phyloP scores from a whole-genome alignment of 2,797 vertebrate species.

The Premnoplex brunnescens region DNA sequence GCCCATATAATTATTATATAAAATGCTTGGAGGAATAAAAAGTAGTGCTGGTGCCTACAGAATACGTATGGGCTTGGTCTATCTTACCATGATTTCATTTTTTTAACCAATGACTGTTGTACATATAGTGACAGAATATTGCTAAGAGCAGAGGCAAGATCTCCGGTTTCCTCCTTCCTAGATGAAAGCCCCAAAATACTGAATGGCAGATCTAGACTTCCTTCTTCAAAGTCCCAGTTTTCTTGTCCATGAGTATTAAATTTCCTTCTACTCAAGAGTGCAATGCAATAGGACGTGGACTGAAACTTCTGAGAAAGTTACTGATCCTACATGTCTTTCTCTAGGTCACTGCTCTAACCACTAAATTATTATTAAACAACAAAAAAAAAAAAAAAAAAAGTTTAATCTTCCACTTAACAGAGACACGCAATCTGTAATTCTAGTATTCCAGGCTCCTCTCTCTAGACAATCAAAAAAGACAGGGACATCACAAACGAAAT shows the following conservation, averaged over 20 bases:
- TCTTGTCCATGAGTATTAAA: neutral
- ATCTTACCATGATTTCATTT: neutral
- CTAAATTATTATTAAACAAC: neutral
- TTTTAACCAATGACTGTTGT: neutral
- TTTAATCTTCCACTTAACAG: neutral
- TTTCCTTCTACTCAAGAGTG: neutral
- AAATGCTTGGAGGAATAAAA: neutral
- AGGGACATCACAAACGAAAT: neutral
- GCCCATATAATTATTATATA: neutral
- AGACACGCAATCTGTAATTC: neutral
- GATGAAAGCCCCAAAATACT: neutral
- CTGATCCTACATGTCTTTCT: neutral
- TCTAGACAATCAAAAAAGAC: neutral
- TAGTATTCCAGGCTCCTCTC: neutral
- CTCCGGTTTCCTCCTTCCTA: rapidly evolving
- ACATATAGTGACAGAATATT: neutral
- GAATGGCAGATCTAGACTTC: neutral
- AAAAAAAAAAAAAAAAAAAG: neutral
- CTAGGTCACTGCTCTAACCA: neutral
- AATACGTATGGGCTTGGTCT: neutral
- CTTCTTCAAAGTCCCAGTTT: neutral
- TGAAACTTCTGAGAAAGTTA: neutral
- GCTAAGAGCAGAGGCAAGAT: neutral
- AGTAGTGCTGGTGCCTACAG: neutral
- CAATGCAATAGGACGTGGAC: neutral